Evolutionary conservation across 2,888 invertebrate species (phyloP).

Genomic region (Coenonympha glycerion): DNA sequence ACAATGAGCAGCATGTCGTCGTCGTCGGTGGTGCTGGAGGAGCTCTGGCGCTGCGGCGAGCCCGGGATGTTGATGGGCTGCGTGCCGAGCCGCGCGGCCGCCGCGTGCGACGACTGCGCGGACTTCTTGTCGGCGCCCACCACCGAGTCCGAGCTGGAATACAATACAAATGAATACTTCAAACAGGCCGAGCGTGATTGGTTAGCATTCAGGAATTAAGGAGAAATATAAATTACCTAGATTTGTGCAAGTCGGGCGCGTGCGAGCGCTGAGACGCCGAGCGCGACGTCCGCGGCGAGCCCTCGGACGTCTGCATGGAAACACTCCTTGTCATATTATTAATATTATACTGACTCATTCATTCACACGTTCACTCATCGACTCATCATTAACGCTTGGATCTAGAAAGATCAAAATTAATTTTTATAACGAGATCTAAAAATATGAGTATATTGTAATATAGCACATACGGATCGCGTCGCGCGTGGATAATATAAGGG

Average conservation of each 20-base stretch:
- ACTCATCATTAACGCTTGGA: no score
- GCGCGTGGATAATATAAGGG: no score
- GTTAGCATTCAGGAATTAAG: not conserved
- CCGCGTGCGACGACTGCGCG: conserved; percentile 20
- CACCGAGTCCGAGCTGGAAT: conserved; percentile 55
- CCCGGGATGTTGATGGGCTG: conserved; percentile 81
- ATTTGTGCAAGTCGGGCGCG: conserved; percentile 51
- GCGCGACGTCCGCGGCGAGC: conserved; percentile 44
- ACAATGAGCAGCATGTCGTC: conserved; percentile 68
- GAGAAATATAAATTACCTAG: conserved; percentile 38
- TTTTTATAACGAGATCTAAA: no score
- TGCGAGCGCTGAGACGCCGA: conserved; percentile 31
- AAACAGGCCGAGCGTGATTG: no score
- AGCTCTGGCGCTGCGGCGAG: conserved; percentile 67
- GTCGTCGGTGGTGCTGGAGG: conserved; percentile 59
- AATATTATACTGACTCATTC: no score
- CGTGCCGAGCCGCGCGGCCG: conserved; percentile 42
- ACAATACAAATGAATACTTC: no score
- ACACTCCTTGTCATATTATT: no score
- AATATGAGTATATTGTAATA: no score
- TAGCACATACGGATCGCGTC: no score
- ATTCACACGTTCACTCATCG: no score
- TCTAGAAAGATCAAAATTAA: no score
- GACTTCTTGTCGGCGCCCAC: conserved; percentile 35
- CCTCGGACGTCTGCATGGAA: conserved; percentile 37